phyloP scores from a whole-genome alignment of 2,113 vertebrate species.

The Marmota monax region DNA sequence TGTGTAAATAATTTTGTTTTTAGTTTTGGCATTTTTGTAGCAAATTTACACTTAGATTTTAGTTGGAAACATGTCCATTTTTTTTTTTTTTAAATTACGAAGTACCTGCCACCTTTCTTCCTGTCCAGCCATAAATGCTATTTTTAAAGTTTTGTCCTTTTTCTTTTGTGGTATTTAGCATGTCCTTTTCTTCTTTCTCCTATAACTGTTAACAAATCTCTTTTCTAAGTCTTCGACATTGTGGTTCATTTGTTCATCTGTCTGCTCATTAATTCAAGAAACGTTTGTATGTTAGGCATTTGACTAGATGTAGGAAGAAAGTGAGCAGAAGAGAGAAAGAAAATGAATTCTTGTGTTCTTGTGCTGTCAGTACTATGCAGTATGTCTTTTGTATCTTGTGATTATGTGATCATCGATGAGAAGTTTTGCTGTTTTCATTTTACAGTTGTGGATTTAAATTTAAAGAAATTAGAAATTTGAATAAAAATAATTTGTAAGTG shows the following conservation, averaged over 20 bases:
- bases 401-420: not conserved
- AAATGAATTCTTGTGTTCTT: not conserved
- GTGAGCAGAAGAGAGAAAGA: not conserved
- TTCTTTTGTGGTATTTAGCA: conserved; percentile 22
- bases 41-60: conserved; percentile 45
- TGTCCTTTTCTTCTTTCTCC: not conserved
- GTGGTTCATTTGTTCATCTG: not conserved
- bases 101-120: not conserved
- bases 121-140: conserved; percentile 8
- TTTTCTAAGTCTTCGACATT: conserved; percentile 24
- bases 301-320: not conserved
- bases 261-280: not conserved
- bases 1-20: conserved; percentile 14
- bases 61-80: conserved; percentile 41
- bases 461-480: conserved; percentile 26
- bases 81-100: conserved; percentile 20
- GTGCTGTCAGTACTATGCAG: not conserved
- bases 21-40: conserved; percentile 28
- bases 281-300: not conserved
- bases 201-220: not conserved
- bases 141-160: conserved; percentile 47
- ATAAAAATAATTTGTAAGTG: conserved; percentile 13
- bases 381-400: not conserved
- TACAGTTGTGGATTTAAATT: conserved; percentile 47
- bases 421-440: conserved; percentile 30